Percentiles rank a stretch among this genome's conserved stretches.
Evolutionary conservation across 2,113 vertebrate species (phyloP).

Genomic region (Strigops habroptila): DNA sequence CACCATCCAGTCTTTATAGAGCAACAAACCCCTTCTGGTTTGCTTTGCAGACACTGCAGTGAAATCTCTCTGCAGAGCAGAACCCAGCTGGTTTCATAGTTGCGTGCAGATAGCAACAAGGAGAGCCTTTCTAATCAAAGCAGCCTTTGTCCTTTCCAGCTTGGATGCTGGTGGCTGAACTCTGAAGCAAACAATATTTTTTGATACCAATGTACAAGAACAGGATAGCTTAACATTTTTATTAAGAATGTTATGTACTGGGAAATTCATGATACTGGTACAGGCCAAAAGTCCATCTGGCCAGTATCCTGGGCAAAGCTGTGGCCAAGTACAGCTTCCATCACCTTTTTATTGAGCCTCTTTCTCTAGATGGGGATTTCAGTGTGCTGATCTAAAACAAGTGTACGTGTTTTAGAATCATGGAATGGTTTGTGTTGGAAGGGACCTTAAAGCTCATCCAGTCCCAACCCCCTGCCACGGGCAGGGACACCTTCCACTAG

Average conservation of each 20-base stretch:
- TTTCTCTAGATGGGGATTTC: neutral
- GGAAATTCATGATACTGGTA: neutral
- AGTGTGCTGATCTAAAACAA: too few relatives aligned
- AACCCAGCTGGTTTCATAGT: neutral
- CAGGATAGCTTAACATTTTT: neutral
- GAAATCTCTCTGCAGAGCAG: neutral
- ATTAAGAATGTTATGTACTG: neutral
- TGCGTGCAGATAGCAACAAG: neutral
- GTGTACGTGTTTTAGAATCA: neutral
- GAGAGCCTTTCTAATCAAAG: neutral
- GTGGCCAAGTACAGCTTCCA: neutral
- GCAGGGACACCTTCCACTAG: neutral
- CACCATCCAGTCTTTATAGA: neutral
- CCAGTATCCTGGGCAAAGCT: neutral
- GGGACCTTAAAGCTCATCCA: neutral
- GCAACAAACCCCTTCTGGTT: neutral
- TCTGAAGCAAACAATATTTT: neutral
- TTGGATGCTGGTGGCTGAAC: accelerated
- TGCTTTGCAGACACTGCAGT: neutral
- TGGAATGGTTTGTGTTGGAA: neutral
- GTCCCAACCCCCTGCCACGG: neutral
- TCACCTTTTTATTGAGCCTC: neutral
- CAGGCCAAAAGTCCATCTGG: neutral
- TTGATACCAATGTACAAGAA: neutral
- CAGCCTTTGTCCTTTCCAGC: neutral